Evolutionary conservation across 2,113 vertebrate species (phyloP).

Genomic region (Vulpes lagopus): DNA sequence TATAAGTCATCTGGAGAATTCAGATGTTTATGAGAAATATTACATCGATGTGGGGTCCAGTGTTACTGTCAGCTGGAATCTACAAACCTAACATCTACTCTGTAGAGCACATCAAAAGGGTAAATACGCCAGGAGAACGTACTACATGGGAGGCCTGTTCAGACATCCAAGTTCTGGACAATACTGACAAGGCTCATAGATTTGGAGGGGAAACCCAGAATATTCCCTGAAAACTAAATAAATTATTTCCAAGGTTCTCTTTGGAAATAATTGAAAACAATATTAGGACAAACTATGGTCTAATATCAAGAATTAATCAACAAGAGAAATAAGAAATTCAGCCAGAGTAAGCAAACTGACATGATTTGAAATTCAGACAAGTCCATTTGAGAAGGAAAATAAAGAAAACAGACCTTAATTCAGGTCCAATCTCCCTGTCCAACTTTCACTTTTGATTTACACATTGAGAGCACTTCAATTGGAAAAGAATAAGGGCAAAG

Average conservation of each 20-base stretch:
- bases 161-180: conserved; percentile 22
- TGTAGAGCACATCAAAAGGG: not conserved
- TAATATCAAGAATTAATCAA: conserved; percentile 68
- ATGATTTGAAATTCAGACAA: conserved; percentile 67
- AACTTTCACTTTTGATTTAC: conserved; percentile 48
- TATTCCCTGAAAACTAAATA: conserved; percentile 55
- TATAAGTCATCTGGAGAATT: not conserved
- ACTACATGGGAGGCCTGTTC: conserved; percentile 18
- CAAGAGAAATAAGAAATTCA: conserved; percentile 63
- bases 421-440: not conserved
- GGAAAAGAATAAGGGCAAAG: not conserved
- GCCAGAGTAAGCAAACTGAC: conserved; percentile 71
- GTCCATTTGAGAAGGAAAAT: conserved; percentile 58
- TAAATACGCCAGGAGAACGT: not conserved
- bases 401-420: conserved; percentile 49
- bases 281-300: conserved; percentile 59
- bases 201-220: conserved; percentile 55
- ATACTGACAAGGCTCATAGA: conserved; percentile 68
- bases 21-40: not conserved
- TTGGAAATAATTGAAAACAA: conserved; percentile 64
- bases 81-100: not conserved
- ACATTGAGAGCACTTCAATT: not conserved
- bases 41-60: not conserved
- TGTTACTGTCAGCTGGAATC: not conserved
- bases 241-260: conserved; percentile 41